Evolutionary conservation across 2,113 vertebrate genomes (phyloP).

Genomic region (Chloroceryle aenea): DNA sequence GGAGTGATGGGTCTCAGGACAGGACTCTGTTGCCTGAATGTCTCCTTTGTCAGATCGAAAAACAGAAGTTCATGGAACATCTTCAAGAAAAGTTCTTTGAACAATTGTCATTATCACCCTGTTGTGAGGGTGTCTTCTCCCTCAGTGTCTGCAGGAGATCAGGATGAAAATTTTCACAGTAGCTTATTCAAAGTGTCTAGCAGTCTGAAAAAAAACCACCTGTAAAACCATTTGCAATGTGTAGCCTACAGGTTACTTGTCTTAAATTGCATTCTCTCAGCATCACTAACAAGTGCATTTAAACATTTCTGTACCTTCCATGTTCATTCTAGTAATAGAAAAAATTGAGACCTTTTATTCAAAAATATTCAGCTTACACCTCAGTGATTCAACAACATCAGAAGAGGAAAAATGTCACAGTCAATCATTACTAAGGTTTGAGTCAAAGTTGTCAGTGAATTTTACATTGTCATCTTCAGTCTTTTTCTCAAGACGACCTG

Average conservation of each 20-base stretch:
- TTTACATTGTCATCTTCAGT: background rate
- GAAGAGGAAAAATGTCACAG: background rate
- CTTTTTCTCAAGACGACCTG: background rate
- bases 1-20: fast-evolving
- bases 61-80: background rate
- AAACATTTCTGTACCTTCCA: background rate
- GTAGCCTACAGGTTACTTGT: background rate
- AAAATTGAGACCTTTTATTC: background rate
- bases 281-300: background rate
- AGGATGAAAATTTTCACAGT: background rate
- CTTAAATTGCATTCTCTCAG: background rate
- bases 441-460: constrained; percentile 1
- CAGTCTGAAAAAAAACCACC: background rate
- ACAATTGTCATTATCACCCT: fast-evolving
- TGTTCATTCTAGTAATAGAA: background rate
- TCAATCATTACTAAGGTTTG: background rate
- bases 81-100: background rate
- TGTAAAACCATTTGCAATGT: background rate
- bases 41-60: background rate
- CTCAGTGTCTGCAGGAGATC: background rate
- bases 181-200: background rate
- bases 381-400: background rate
- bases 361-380: background rate
- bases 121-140: background rate
- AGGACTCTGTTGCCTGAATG: fast-evolving